Conservation (phyloP, 2,888 invertebrate species). For the Ethmia dodecea region DNA sequence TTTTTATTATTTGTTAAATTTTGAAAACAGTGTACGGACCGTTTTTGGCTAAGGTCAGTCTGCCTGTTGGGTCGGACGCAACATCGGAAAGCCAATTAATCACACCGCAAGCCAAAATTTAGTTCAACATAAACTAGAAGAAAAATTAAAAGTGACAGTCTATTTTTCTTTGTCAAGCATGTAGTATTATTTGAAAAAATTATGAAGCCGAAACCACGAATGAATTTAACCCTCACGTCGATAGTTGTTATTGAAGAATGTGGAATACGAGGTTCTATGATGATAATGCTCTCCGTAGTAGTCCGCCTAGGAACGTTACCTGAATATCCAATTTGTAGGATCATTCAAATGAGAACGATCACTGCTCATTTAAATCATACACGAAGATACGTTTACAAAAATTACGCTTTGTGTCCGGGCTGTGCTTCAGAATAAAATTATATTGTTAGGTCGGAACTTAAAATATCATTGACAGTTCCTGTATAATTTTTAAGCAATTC, state of each 20-base stretch:
- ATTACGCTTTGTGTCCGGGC: too few relatives aligned
- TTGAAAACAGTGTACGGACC: constrained; percentile 56
- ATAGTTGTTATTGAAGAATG: constrained; percentile 25
- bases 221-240: constrained; percentile 49
- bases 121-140: constrained; percentile 62
- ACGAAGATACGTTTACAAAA: too few relatives aligned
- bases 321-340: too few relatives aligned
- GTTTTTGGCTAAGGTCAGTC: constrained; percentile 29
- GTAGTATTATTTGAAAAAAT: constrained; percentile 67
- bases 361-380: too few relatives aligned
- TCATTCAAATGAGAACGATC: too few relatives aligned
- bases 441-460: too few relatives aligned
- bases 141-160: constrained; percentile 68
- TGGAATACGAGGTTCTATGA: too few relatives aligned
- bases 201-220: constrained; percentile 75
- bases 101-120: constrained; percentile 74
- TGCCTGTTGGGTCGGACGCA: constrained; percentile 24
- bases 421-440: too few relatives aligned
- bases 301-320: too few relatives aligned
- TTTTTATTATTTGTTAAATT: constrained; percentile 67
- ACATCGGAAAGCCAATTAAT: constrained; percentile 66
- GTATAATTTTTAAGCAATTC: too few relatives aligned
- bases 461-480: too few relatives aligned
- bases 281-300: too few relatives aligned
- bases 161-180: constrained; percentile 71